Base-by-base conservation (phyloP, 2,888 invertebrate genomes). In the Limnephilus rhombicus region DNA sequence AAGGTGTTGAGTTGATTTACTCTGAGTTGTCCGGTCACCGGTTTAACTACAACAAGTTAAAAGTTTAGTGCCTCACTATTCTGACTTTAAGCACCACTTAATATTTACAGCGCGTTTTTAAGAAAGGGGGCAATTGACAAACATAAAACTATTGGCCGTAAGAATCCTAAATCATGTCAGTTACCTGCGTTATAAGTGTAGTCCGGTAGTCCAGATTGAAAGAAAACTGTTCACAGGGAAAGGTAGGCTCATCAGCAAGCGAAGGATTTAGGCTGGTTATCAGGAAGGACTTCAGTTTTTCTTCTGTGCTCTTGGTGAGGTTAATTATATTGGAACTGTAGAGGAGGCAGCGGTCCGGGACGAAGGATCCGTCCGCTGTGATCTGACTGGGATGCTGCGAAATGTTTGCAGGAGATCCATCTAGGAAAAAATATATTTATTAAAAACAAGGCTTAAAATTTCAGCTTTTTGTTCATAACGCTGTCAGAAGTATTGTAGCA, bases 131-230 rank as follows among this genome's bases (percentile, higher is more conserved):
- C 9, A 41, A 41, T 9, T 41, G 45, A 13, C 45, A 68, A 68
- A 4, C 7, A 68, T 15, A 53, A 68, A 24, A 9, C 15, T n/a
- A 68, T n/a, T 9, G 9, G 9, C n/a, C 9, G n/a, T 24, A 24
- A 68, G 24, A 68, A 68, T 68, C 24, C 5, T 13, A 45, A 49
- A 49, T 90, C 18, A 45, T 49, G 80, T 29, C 31, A 49, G 13
- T 80, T 83, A 92, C 92, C 90, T 92, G 92, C 18, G 92, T 92
- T 81, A 92, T 83, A 18, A 92, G 85, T 13, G 91, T 91, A 3
- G 91, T 91, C 13, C 68, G 24, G 12, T 68, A 45, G 49, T 92
- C 89, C 49, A 92, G 34, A 85, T 91, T 92, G n/a, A 49, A 92
- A n/a, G 37, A 18, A 41, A 91, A 86, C 34, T 80, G 53, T 89